Evolutionary conservation across 2,888 invertebrate genomes (phyloP), one percentile per base, ranked within the genome.

Genomic region (Oasisia sp.): DNA sequence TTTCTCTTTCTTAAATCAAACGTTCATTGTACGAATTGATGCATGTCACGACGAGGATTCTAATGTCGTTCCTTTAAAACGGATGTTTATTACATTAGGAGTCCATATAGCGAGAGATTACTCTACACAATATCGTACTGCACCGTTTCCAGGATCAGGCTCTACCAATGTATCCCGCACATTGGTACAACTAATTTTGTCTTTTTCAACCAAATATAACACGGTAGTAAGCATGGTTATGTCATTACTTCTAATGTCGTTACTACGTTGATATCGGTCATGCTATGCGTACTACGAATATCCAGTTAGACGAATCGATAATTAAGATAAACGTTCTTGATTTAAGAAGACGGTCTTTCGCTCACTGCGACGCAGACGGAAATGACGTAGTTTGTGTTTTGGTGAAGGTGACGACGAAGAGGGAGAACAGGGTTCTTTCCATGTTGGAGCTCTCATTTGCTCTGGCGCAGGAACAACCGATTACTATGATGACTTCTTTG

Each of bases 401-500:
- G 74, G 74, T 74, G n/a, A 74, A 74, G 74, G 74, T 74, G 74
- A 74, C n/a, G 74, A 74, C 74, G 74, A 27, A 19, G 74, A 74
- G 7, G n/a, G n/a, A 19, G 74, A 74, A 74, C 74, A 74, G 74
- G 74, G 74, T 74, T 74, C 74, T 74, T 74, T 74, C 74, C 27
- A 19, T 19, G 74, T 74, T n/a, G 74, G 74, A 7, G 19, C 74
- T 19, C 74, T 74, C n/a, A 27, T 27, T 27, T 74, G 74, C 74
- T 74, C 27, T 74, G 74, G 74, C 74, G 27, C 27, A 27, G 74
- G 74, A n/a, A 19, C n/a, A 74, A 27, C 74, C 74, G 74, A 74
- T n/a, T 74, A 74, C 74, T 74, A 74, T 74, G 74, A 74, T 74
- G 74, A 74, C 74, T 74, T 74, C 74, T 74, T 74, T n/a, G 74